Evolutionary conservation across 1,140 invertebrate species (phyloP).

Genomic region (Brachionus paranguensis): DNA sequence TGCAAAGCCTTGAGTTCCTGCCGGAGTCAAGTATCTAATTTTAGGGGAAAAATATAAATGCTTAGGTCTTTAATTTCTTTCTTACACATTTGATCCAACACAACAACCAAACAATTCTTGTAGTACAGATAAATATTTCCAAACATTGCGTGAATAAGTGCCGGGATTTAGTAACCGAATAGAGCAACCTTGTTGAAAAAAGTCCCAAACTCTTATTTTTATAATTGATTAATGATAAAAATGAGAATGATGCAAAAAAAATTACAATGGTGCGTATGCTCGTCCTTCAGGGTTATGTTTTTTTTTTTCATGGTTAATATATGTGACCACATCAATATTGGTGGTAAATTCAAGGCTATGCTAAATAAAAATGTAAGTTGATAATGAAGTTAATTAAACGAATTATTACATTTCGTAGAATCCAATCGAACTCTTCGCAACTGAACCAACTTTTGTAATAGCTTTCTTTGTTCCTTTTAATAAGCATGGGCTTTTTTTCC

Average conservation of each 20-base stretch:
- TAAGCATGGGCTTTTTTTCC: conserved; percentile 72
- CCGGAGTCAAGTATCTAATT: conserved; percentile 77
- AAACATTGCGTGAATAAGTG: conserved; percentile 66
- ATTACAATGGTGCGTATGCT: conserved; percentile 36
- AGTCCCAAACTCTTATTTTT: conserved; percentile 22
- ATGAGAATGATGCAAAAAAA: background rate
- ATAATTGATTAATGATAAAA: background rate
- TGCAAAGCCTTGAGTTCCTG: conserved; percentile 89
- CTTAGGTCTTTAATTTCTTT: conserved; percentile 18
- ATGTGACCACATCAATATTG: conserved; percentile 84
- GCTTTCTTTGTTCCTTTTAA: conserved; percentile 62
- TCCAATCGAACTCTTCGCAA: conserved; percentile 68
- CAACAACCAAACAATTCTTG: conserved; percentile 90
- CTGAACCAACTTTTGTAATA: conserved; percentile 72
- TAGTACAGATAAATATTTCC: conserved; percentile 65
- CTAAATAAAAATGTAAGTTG: conserved; percentile 56
- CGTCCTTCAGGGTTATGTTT: conserved; percentile 75
- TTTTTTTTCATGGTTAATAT: conserved; percentile 63
- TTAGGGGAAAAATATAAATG: background rate
- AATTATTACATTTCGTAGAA: conserved; percentile 61
- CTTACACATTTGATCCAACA: conserved; percentile 80
- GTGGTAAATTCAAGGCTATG: conserved; percentile 68
- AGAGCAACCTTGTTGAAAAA: conserved; percentile 70
- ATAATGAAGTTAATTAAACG: background rate
- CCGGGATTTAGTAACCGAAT: conserved; percentile 88